These are phyloP conservation scores for Acipenser ruthenus DNA, from an alignment of 2,797 vertebrate genomes.

Conservation along the genomic window DNA sequence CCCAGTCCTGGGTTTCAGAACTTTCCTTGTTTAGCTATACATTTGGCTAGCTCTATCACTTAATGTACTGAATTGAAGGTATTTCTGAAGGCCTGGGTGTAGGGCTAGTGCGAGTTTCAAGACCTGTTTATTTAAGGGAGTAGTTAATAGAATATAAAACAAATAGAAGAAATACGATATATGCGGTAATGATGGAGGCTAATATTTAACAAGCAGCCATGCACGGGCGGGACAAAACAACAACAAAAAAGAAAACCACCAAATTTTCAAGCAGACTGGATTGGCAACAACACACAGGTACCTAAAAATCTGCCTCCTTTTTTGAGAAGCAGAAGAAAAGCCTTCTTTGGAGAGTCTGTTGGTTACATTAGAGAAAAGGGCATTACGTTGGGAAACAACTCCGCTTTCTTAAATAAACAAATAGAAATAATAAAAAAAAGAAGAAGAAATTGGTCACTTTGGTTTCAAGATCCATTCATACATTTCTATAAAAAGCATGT, in stretches of 20 bases:
- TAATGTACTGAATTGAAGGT: too few relatives aligned
- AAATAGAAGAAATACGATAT: not conserved
- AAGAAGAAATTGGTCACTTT: too few relatives aligned
- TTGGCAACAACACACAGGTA: constrained; percentile 56
- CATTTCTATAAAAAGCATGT: constrained; percentile 22
- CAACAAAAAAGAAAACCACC: constrained; percentile 51
- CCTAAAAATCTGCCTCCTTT: constrained; percentile 92
- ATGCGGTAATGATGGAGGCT: constrained; percentile 37
- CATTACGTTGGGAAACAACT: not conserved
- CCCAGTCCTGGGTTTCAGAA: too few relatives aligned
- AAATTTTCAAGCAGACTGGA: constrained; percentile 45
- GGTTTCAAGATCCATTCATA: too few relatives aligned
- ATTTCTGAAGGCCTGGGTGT: too few relatives aligned
- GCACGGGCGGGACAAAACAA: constrained; percentile 57
- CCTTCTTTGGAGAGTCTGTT: constrained; percentile 88
- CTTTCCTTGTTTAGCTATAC: too few relatives aligned
- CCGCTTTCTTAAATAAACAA: too few relatives aligned
- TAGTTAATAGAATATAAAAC: too few relatives aligned
- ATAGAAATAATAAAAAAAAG: too few relatives aligned
- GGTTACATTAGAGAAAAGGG: constrained; percentile 55
- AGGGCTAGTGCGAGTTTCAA: too few relatives aligned
- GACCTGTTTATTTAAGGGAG: too few relatives aligned
- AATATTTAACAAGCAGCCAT: constrained; percentile 71
- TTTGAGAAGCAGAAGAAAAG: constrained; percentile 90
- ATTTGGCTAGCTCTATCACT: too few relatives aligned